Conservation (phyloP, 1,140 invertebrate species). For the Campoletis sonorensis region DNA sequence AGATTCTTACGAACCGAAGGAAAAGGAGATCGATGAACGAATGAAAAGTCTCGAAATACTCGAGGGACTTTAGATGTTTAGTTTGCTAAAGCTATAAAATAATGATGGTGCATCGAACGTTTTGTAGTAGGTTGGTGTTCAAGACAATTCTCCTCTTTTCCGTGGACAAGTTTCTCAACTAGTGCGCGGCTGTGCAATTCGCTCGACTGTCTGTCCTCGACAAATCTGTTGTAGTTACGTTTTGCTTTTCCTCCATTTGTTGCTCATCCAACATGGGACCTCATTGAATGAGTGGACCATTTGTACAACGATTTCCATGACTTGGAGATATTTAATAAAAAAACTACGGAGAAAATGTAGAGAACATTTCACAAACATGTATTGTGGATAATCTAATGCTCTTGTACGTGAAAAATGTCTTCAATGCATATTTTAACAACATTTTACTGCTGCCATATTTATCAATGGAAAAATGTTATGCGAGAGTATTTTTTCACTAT, state of each 20-base stretch:
- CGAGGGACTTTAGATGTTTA: not conserved
- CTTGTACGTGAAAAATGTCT: not conserved
- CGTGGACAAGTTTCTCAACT: not conserved
- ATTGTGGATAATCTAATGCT: not conserved
- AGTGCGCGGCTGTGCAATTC: not conserved
- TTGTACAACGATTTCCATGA: not conserved
- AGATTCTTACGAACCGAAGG: not conserved
- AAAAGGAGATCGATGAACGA: not conserved
- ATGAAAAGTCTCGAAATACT: not conserved
- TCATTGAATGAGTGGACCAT: not conserved
- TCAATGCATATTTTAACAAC: no score
- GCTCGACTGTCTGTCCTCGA: not conserved
- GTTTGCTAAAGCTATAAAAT: conserved; percentile 1
- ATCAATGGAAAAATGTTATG: no score
- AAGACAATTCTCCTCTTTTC: not conserved
- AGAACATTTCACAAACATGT: not conserved
- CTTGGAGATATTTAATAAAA: not conserved
- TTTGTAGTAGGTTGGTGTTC: not conserved
- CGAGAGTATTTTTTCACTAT: no score
- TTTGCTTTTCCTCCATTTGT: not conserved
- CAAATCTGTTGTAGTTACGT: not conserved
- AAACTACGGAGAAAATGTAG: no score
- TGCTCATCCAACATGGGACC: not conserved
- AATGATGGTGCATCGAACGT: not conserved
- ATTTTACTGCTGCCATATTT: no score